Evolutionary conservation across 2,797 vertebrate species (phyloP).

Genomic region (Serranus cabrilla): DNA sequence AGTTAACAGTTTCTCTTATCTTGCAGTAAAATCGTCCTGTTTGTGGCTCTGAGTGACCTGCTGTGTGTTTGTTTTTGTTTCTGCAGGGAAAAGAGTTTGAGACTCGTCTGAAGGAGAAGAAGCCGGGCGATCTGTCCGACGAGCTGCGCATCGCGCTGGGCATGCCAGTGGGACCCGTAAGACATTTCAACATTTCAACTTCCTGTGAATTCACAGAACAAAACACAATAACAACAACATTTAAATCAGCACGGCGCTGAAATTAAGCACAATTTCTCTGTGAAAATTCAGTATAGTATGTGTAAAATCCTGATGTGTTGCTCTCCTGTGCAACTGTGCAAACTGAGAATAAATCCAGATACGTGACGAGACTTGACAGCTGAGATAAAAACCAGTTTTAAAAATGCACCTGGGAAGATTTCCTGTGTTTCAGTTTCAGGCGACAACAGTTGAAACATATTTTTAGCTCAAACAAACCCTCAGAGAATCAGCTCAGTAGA

Average conservation of each 20-base stretch:
- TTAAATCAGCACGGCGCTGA: neutral
- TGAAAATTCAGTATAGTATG: too few relatives aligned
- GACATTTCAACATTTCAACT: neutral
- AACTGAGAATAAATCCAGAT: too few relatives aligned
- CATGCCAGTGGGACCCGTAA: slow-evolving; percentile 94
- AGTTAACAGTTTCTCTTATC: accelerated
- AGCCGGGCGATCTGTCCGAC: slow-evolving; percentile 93
- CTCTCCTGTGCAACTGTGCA: too few relatives aligned
- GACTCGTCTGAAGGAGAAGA: slow-evolving; percentile 95
- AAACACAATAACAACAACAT: neutral
- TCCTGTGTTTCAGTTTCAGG: neutral
- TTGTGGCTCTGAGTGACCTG: neutral
- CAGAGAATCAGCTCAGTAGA: neutral
- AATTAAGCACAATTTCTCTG: neutral
- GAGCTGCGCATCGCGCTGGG: slow-evolving; percentile 93
- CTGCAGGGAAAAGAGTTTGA: slow-evolving; percentile 95
- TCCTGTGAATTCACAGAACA: neutral
- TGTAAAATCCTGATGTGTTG: too few relatives aligned
- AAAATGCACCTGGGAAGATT: neutral
- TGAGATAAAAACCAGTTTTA: neutral
- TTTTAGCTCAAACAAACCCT: neutral
- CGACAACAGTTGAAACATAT: neutral
- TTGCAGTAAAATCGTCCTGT: neutral
- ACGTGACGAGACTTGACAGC: too few relatives aligned
- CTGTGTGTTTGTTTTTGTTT: slow-evolving; percentile 10